phyloP scores from a whole-genome alignment of 1,140 invertebrate species.

The Pseudomyrmex sp. region DNA sequence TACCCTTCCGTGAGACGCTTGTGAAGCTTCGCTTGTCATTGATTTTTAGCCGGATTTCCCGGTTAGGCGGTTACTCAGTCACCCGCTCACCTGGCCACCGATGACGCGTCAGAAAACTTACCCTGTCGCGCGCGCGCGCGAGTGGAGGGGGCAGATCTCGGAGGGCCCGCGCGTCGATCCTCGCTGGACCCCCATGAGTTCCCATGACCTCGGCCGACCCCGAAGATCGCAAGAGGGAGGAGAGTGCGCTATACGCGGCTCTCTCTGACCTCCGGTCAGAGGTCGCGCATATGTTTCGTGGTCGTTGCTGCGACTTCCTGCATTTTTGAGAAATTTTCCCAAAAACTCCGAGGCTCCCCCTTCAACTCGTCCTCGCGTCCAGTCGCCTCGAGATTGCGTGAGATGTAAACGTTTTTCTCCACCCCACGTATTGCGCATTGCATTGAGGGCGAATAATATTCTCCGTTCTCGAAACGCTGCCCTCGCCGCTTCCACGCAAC shows the following conservation, averaged over 20 bases:
- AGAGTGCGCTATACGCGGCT: constrained; percentile 40
- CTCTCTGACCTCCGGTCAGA: constrained; percentile 70
- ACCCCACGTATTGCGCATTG: neutral
- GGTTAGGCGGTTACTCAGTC: constrained; percentile 63
- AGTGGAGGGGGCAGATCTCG: constrained; percentile 30
- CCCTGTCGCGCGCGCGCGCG: constrained; percentile 61
- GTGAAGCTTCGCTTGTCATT: neutral
- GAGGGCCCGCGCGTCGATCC: constrained; percentile 42
- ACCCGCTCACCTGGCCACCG: constrained; percentile 76
- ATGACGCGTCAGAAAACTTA: constrained; percentile 71
- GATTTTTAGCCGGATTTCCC: constrained; percentile 41
- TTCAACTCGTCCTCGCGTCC: constrained; percentile 23
- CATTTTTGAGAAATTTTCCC: constrained; percentile 73
- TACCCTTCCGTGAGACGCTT: neutral
- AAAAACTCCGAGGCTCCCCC: constrained; percentile 65
- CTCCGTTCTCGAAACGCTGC: neutral
- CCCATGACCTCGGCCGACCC: constrained; percentile 82
- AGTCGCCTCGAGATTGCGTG: neutral
- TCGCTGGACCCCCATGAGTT: constrained; percentile 83
- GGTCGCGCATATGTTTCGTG: constrained; percentile 80
- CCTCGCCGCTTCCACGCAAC: neutral
- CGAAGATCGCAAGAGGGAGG: constrained; percentile 60
- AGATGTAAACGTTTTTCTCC: neutral
- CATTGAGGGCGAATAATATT: constrained; percentile 15
- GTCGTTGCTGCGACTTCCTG: constrained; percentile 68